Conservation (phyloP, 2,888 invertebrate genomes). For the Drosophila peninsularis region DNA sequence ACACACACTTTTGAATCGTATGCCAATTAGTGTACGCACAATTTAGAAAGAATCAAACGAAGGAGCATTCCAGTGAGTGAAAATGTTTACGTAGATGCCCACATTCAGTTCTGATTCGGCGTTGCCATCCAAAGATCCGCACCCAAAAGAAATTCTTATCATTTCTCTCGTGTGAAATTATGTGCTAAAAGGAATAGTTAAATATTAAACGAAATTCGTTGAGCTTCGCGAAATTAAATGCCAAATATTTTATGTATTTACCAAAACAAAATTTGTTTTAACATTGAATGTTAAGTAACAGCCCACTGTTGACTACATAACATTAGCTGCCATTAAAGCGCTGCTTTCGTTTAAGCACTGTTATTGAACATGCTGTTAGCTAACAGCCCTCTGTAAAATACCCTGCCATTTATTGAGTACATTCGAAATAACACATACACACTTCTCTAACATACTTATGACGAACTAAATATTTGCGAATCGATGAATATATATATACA, state of each 20-base stretch:
- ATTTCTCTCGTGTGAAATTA: constrained; percentile 63
- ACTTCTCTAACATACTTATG: constrained; percentile 2
- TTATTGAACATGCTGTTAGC: constrained; percentile 30
- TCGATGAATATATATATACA: too few relatives aligned
- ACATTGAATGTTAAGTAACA: constrained; percentile 41
- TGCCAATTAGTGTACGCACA: constrained; percentile 18
- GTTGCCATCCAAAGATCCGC: constrained; percentile 71
- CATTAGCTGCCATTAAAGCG: constrained; percentile 14
- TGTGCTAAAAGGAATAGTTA: constrained; percentile 42
- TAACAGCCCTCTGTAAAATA: constrained; percentile 40
- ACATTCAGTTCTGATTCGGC: constrained; percentile 43
- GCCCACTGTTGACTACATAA: constrained; percentile 26
- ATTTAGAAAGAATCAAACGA: constrained; percentile 27
- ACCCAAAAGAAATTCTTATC: constrained; percentile 40
- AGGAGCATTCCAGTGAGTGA: constrained; percentile 66
- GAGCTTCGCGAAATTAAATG: constrained; percentile 75
- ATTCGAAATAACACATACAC: constrained; percentile 18
- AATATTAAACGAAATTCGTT: constrained; percentile 54
- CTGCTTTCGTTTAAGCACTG: constrained; percentile 24
- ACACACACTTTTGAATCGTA: constrained; percentile 12
- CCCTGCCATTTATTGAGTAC: constrained; percentile 50
- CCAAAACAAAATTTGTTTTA: constrained; percentile 49
- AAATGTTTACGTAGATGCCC: constrained; percentile 44
- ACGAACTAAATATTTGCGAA: constrained; percentile 26
- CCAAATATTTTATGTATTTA: constrained; percentile 76